Evolutionary conservation across 2,888 invertebrate genomes (phyloP).

Genomic region (Ectemnius cavifrons): DNA sequence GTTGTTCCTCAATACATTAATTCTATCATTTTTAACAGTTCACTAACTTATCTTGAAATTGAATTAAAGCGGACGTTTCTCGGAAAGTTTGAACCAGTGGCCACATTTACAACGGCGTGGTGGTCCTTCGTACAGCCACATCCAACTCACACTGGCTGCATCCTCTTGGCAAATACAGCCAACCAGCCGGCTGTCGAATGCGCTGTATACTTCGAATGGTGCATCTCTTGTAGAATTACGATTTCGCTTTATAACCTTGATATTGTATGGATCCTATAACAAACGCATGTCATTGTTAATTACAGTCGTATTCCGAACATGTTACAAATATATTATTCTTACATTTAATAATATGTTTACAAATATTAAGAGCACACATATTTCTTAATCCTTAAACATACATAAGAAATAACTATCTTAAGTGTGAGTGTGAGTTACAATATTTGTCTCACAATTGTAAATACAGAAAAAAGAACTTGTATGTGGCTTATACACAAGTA

Average conservation of each 20-base stretch:
- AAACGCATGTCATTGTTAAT: not conserved
- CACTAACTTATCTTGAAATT: constrained; percentile 62
- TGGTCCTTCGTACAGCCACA: constrained; percentile 95
- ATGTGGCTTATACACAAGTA: too few relatives aligned
- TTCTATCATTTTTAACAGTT: constrained; percentile 70
- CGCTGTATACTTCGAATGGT: constrained; percentile 94
- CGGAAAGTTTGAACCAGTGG: constrained; percentile 95
- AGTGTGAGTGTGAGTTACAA: too few relatives aligned
- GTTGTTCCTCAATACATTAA: constrained; percentile 66
- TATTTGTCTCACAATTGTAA: too few relatives aligned
- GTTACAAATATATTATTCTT: too few relatives aligned
- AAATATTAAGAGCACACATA: too few relatives aligned
- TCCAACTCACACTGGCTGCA: constrained; percentile 92
- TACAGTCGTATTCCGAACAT: not conserved
- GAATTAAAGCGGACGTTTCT: constrained; percentile 84
- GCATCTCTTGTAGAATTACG: constrained; percentile 90
- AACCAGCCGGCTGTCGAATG: constrained; percentile 92
- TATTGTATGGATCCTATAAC: constrained; percentile 86
- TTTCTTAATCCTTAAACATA: too few relatives aligned
- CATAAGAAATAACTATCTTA: too few relatives aligned
- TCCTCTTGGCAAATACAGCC: constrained; percentile 99
- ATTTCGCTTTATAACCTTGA: constrained; percentile 90
- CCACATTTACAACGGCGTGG: constrained; percentile 97
- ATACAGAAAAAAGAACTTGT: too few relatives aligned
- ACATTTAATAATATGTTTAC: too few relatives aligned